Conservation (phyloP, 2,888 invertebrate genomes). For the Euplagia quadripunctaria region DNA sequence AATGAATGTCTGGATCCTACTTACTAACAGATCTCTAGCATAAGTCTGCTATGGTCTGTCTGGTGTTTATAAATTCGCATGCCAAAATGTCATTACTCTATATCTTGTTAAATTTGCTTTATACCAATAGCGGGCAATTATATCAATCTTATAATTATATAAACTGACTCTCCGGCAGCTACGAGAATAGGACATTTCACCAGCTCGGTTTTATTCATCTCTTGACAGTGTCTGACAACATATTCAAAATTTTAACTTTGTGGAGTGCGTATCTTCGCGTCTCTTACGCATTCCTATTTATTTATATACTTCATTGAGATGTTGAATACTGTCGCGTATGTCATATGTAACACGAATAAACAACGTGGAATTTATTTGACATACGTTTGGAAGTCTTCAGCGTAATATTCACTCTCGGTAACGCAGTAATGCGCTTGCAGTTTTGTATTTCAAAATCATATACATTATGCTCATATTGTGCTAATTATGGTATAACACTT, state of each 20-base stretch:
- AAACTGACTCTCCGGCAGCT: neutral
- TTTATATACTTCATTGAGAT: slow-evolving; percentile 10
- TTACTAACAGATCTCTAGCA: too few species aligned
- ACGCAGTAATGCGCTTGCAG: slow-evolving; percentile 5
- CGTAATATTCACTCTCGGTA: slow-evolving; percentile 1
- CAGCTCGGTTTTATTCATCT: neutral
- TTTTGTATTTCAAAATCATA: neutral
- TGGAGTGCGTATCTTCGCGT: neutral
- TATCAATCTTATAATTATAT: neutral
- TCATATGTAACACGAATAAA: slow-evolving; percentile 4
- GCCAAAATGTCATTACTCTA: too few species aligned
- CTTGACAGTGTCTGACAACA: neutral
- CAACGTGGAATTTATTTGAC: slow-evolving; percentile 8
- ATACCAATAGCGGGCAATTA: neutral
- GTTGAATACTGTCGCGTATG: slow-evolving; percentile 9
- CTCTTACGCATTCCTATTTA: neutral
- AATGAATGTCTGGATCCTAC: too few species aligned
- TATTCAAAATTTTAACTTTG: slow-evolving; percentile 3
- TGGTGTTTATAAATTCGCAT: too few species aligned
- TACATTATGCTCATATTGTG: neutral
- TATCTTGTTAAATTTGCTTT: too few species aligned
- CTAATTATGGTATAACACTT: neutral
- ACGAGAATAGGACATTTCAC: neutral
- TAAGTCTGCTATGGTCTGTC: too few species aligned
- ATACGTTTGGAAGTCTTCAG: slow-evolving; percentile 3